Evolutionary conservation across 35 echinoderm and acorn worm species (phyloP), one percentile per base, ranked within the genome.

Genomic region (Ophioderma brevispina): DNA sequence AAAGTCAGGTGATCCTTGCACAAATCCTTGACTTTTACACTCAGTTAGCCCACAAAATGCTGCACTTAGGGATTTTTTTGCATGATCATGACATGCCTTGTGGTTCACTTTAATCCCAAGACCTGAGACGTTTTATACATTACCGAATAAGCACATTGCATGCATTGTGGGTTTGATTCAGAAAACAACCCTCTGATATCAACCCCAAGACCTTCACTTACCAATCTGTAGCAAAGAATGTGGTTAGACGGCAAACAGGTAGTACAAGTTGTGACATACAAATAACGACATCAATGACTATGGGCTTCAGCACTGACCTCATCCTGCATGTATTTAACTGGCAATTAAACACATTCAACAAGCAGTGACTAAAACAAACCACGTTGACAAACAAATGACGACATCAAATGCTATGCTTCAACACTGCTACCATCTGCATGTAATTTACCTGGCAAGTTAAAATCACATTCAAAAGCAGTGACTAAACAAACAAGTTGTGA

Each of bases 371-470:
- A 55, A 81, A 49, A 0, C 5, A 33, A 11, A n/a, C 32, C n/a
- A n/a, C n/a, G n/a, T n/a, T 52, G 46, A 52, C 46, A 52, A 95
- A 33, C 93, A 98, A 0, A 95, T 75, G 46, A 95, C 93, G 15
- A 99, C 97, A 89, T 99, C 97, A 88, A 95, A 99, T 32, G 97
- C 97, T 82, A 99, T 99, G 93, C 34, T 95, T 99, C 23, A 99
- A 84, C 6, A 99, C 97, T 0, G 93, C 87, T 76, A 99, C 95
- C 97, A 99, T 99, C 81, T 99, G 8, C 89, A 93, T 95, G 95
- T 63, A 95, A 99, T 78, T 99, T 99, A 30, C 93, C 93, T 95
- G 91, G 80, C 15, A 82, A 83, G n/a, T n/a, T n/a, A n/a, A 28
- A 78, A 80, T 37, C 76, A 33, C 40, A 39, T 79, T 1, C 38